Evolutionary conservation across 2,797 vertebrate species (phyloP).

Genomic region (Chiloscyllium punctatum): DNA sequence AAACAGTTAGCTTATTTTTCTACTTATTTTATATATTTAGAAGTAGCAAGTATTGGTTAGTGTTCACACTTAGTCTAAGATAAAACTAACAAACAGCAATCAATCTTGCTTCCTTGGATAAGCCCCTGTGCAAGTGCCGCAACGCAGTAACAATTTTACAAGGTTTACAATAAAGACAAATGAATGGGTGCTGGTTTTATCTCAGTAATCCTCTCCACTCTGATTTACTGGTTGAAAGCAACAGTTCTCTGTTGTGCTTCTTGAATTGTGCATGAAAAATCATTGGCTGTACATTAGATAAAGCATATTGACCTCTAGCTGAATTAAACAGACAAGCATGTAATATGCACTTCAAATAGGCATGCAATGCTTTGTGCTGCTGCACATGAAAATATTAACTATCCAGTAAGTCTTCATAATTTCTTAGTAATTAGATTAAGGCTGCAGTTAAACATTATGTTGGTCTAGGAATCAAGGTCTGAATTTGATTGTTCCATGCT

Average conservation of each 20-base stretch:
- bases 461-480: background rate
- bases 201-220: background rate
- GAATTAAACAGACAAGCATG: conserved; percentile 24
- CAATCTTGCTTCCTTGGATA: background rate
- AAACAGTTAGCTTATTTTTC: background rate
- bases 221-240: background rate
- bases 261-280: conserved; percentile 18
- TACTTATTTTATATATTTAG: background rate
- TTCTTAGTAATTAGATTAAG: background rate
- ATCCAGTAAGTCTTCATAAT: background rate
- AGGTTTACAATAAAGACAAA: background rate
- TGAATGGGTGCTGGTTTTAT: background rate
- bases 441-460: background rate
- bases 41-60: background rate
- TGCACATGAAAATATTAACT: conserved; percentile 14
- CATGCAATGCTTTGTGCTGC: conserved; percentile 17
- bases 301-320: background rate
- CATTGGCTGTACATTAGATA: background rate
- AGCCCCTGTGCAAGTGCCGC: too few relatives aligned
- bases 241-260: background rate
- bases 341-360: background rate
- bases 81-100: background rate
- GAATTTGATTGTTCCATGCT: background rate
- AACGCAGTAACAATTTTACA: background rate
- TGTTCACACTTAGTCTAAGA: too few relatives aligned